Base-by-base conservation (phyloP, 2,113 vertebrate species). In the Rhegmatorhina hoffmannsi region DNA sequence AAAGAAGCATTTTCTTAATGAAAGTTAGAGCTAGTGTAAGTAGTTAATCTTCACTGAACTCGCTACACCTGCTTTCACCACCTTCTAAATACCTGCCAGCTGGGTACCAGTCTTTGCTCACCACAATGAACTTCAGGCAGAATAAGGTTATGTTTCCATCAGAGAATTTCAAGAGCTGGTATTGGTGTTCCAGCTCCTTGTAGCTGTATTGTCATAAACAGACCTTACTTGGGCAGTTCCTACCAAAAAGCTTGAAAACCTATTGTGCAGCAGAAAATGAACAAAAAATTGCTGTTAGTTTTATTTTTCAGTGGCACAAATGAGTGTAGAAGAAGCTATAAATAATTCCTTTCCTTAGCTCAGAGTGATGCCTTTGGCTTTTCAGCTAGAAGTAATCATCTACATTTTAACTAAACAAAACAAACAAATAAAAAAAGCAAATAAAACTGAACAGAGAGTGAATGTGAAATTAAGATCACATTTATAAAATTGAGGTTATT, bases 161-260 rank as follows among this genome's bases (percentile, higher is more conserved):
- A 23, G 46, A 56, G 38, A 52, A 11, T 43, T 64, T 90, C n/a
- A 56, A 38, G 17, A 74, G 11, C 21, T 36, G 5, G 6, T 53
- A 33, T 36, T 67, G 17, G 19, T 58, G 17, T 49, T 36, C 43
- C 18, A 53, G 16, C 21, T 66, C 14, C 17, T 74, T 0, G 0
- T 58, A 66, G 26, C 7, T 6, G 0, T 31, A 23, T 62, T 49
- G 21, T n/a, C 46, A 67, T 58, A 74, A 91, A 62, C 17, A 40
- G 13, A 17, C 20, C 8, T 53, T n/a, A 47, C 19, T 31, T 47
- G 17, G 63, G 21, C 13, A 68, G 9, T 12, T 66, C 9, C 2
- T 40, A 23, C 44, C 2, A 13, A 16, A 58, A 43, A 6, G 0
- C 17, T 52, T 38, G 33, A 68, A 80, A 75, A 46, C 1, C 0